Evolutionary conservation across 2,797 vertebrate species (phyloP).

Genomic region (Taenioides sp.): DNA sequence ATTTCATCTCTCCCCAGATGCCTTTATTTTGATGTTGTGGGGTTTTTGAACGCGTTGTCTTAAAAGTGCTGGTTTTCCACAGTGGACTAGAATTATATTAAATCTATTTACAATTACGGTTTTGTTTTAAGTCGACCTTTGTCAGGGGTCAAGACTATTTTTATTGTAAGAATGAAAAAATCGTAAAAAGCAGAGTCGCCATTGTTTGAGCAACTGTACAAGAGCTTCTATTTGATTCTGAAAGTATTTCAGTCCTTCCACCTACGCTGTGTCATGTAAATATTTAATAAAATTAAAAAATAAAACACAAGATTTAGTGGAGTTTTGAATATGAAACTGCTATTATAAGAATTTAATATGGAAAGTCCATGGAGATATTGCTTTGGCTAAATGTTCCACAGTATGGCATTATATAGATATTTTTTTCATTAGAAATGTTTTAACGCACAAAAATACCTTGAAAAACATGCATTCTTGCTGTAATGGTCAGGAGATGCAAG

Average conservation of each 20-base stretch:
- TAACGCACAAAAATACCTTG: too few species aligned
- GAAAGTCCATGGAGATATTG: too few species aligned
- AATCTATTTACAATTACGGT: slow-evolving; percentile 1
- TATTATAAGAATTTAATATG: too few species aligned
- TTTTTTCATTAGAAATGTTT: too few species aligned
- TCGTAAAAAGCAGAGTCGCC: slow-evolving; percentile 50
- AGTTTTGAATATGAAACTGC: background rate
- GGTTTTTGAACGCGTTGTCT: slow-evolving; percentile 44
- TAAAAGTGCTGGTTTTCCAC: slow-evolving; percentile 5
- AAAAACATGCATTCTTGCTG: too few species aligned
- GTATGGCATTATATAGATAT: too few species aligned
- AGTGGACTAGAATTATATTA: too few species aligned
- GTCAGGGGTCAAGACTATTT: slow-evolving; percentile 60
- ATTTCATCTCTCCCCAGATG: slow-evolving; percentile 18
- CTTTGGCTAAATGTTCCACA: too few species aligned
- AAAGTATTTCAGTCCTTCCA: slow-evolving; percentile 4
- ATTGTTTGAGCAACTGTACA: background rate
- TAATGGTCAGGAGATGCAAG: too few species aligned
- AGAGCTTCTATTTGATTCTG: background rate
- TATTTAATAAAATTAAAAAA: slow-evolving; percentile 61
- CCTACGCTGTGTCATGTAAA: slow-evolving; percentile 53
- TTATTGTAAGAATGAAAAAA: slow-evolving; percentile 74
- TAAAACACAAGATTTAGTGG: slow-evolving; percentile 14
- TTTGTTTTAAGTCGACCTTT: slow-evolving; percentile 24
- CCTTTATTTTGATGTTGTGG: slow-evolving; percentile 36